phyloP scores from a whole-genome alignment of 2,113 vertebrate species.

The Urocitellus parryii region DNA sequence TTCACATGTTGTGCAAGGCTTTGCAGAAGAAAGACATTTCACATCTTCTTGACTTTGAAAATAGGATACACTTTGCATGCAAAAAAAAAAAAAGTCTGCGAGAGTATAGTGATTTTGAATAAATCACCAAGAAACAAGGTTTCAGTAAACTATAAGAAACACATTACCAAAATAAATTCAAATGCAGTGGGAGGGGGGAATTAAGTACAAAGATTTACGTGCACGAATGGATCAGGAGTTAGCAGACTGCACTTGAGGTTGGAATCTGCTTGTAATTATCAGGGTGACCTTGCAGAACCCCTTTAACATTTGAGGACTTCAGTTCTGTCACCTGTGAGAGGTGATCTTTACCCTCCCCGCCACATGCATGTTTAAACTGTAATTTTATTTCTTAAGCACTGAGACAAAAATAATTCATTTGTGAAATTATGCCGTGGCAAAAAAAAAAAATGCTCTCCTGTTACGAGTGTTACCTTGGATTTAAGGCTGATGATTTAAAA shows the following conservation, averaged over 20 bases:
- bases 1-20: slow-evolving; percentile 65
- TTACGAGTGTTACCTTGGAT: neutral
- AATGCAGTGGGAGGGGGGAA: neutral
- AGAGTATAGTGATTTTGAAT: slow-evolving; percentile 60
- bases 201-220: slow-evolving; percentile 38
- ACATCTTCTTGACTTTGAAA: slow-evolving; percentile 69
- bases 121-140: slow-evolving; percentile 63
- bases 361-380: neutral
- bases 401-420: neutral
- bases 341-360: neutral
- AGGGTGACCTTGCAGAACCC: neutral
- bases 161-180: slow-evolving; percentile 55
- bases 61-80: slow-evolving; percentile 71
- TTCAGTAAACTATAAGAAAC: slow-evolving; percentile 62
- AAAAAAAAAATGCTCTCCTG: slow-evolving; percentile 57
- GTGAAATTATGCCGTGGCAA: neutral
- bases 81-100: slow-evolving; percentile 49
- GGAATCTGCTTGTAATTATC: neutral
- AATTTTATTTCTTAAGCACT: neutral
- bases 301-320: slow-evolving; percentile 5
- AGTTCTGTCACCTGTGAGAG: neutral
- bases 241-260: neutral
- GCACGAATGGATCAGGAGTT: neutral
- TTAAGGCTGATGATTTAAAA: neutral
- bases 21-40: slow-evolving; percentile 61